These are phyloP conservation scores for Catamblyrhynchus diadema DNA, from an alignment of 2,797 vertebrate genomes.

Conservation along the genomic window DNA sequence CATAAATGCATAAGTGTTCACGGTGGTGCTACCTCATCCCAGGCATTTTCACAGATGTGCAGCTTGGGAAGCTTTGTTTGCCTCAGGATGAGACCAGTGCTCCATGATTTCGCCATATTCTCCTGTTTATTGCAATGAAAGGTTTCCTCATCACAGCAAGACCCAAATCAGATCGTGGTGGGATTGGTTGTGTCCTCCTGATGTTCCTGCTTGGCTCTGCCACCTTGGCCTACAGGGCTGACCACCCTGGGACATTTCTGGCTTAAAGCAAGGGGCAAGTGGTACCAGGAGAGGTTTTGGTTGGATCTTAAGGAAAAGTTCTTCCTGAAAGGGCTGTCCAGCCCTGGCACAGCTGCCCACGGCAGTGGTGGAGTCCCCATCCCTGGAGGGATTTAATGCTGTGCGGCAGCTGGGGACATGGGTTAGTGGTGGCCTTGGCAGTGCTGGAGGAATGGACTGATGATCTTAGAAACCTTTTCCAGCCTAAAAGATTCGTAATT, in stretches of 20 bases:
- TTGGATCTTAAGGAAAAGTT: not conserved
- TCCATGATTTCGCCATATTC: not conserved
- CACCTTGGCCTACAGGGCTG: not conserved
- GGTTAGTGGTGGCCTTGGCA: not conserved
- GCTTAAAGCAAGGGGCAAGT: not conserved
- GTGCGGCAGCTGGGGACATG: not conserved
- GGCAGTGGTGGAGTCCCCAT: not conserved
- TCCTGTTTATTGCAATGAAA: not conserved
- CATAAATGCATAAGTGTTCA: constrained; percentile 38
- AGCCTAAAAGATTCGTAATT: not conserved
- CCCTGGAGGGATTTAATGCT: not conserved
- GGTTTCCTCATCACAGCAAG: not conserved
- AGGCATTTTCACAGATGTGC: not conserved
- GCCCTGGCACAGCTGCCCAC: not conserved
- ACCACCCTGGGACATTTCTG: not conserved
- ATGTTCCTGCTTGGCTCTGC: not conserved
- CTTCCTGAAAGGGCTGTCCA: not conserved
- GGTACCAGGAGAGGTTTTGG: not conserved
- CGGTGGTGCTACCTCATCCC: not conserved
- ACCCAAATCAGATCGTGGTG: not conserved
- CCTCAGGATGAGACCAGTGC: not conserved
- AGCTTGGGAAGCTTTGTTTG: constrained; percentile 4
- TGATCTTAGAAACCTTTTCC: not conserved
- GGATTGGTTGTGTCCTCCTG: not conserved
- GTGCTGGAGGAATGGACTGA: not conserved